A percentile compares a stretch with the other conserved stretches of the same genome.
Evolutionary conservation across 2,888 invertebrate genomes (phyloP).

Genomic region (Ryuthela nishihirai): DNA sequence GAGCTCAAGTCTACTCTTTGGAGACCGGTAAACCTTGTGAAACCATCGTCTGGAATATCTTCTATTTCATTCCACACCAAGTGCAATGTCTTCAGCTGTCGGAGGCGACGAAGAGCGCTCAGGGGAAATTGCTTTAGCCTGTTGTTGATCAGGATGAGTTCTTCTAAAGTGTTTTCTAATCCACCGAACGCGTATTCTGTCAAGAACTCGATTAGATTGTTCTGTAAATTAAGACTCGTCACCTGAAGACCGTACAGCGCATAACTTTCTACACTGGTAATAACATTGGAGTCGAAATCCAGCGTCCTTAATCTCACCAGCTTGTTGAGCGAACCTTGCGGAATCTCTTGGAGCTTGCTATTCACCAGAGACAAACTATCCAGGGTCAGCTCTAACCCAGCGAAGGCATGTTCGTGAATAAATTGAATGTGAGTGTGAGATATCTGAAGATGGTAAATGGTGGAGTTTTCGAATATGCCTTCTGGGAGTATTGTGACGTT

Average conservation of each 20-base stretch:
- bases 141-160: conserved; percentile 84
- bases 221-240: conserved; percentile 75
- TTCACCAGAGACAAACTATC: conserved; percentile 50
- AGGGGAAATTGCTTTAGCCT: conserved; percentile 77
- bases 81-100: conserved; percentile 62
- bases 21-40: conserved; percentile 66
- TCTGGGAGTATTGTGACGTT: conserved; percentile 69
- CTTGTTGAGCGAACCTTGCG: conserved; percentile 50
- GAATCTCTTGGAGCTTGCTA: conserved; percentile 48
- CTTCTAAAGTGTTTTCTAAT: conserved; percentile 70
- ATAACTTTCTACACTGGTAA: conserved; percentile 78
- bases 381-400: conserved; percentile 48
- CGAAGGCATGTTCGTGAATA: conserved; percentile 46
- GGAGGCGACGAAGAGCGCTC: conserved; percentile 69
- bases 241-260: conserved; percentile 83
- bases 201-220: conserved; percentile 73
- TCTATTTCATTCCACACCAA: conserved; percentile 73
- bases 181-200: conserved; percentile 80
- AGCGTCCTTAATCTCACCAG: conserved; percentile 69
- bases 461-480: conserved; percentile 64
- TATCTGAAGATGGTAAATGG: conserved; percentile 45
- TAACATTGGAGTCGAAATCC: conserved; percentile 78
- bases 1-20: conserved; percentile 77
- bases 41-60: conserved; percentile 64
- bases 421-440: conserved; percentile 69